phyloP scores from a whole-genome alignment of 2,113 vertebrate species.

The Panthera tigris region DNA sequence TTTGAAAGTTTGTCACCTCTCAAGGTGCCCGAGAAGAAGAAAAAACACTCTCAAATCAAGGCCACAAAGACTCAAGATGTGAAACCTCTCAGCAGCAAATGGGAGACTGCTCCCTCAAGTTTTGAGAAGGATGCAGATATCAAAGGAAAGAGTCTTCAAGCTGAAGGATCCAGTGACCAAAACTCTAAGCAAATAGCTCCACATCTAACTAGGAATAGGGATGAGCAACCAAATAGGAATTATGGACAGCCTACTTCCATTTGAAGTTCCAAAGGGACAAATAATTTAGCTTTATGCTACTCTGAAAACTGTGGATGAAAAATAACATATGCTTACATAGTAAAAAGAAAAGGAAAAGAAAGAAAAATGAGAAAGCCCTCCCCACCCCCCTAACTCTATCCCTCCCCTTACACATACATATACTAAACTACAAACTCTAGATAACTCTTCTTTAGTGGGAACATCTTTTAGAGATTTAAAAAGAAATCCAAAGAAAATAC shows the following conservation, averaged over 20 bases:
- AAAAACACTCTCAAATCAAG: slow-evolving; percentile 17
- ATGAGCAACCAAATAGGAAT: background rate
- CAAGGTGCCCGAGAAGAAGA: slow-evolving; percentile 53
- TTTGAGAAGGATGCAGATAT: background rate
- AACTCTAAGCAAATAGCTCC: background rate
- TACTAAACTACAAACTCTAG: background rate
- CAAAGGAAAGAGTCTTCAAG: background rate
- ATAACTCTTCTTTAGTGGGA: background rate
- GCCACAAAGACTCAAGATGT: background rate
- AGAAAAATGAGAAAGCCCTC: background rate
- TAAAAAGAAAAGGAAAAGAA: background rate
- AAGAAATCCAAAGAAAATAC: slow-evolving; percentile 44
- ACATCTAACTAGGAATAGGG: background rate
- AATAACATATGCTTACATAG: background rate
- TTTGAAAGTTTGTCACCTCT: background rate
- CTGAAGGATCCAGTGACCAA: background rate
- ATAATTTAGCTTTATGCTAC: background rate
- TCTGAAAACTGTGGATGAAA: background rate
- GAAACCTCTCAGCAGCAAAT: background rate
- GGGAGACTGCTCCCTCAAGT: slow-evolving; percentile 6
- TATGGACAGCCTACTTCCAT: background rate
- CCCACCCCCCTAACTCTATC: background rate
- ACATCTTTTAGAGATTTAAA: slow-evolving; percentile 28
- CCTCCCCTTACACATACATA: background rate
- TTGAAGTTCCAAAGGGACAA: background rate